Evolutionary conservation across 2,888 invertebrate genomes (phyloP).

Genomic region (Alloscopus bannaensis): DNA sequence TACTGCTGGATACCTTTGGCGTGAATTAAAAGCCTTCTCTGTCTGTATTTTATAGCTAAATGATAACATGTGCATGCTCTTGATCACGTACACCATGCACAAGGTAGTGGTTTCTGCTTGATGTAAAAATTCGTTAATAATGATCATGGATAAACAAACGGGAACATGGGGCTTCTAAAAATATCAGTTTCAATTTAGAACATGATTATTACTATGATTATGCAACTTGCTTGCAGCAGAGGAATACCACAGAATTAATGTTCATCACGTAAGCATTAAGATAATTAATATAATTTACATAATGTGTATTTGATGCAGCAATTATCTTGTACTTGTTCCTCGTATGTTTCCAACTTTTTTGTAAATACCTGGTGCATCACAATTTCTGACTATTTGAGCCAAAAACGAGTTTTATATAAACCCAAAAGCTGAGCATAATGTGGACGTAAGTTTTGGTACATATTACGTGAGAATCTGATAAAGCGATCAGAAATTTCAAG

Average conservation of each 20-base stretch:
- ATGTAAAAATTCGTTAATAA: background rate
- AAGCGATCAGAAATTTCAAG: too few relatives aligned
- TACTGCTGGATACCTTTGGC: background rate
- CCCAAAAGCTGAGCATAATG: background rate
- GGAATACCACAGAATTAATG: background rate
- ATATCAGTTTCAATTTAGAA: constrained; percentile 39
- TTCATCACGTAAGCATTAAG: constrained; percentile 30
- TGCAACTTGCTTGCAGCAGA: constrained; percentile 2
- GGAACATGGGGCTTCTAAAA: constrained; percentile 21
- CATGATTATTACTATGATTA: constrained; percentile 36
- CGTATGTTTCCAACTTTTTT: background rate
- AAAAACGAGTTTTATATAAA: background rate
- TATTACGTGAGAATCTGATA: constrained; percentile 3
- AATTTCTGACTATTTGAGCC: background rate
- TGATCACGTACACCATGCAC: background rate
- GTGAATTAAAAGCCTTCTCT: too few relatives aligned
- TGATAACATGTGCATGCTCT: too few relatives aligned
- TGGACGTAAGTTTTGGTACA: background rate
- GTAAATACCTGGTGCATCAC: background rate
- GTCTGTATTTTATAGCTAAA: too few relatives aligned
- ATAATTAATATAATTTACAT: constrained; percentile 43
- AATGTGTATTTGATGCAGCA: constrained; percentile 10
- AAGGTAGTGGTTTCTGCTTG: background rate
- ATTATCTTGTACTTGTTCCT: background rate
- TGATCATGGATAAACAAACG: constrained; percentile 1